Evolutionary conservation across 2,888 invertebrate genomes (phyloP).

Genomic region (Tupiocoris notatus): DNA sequence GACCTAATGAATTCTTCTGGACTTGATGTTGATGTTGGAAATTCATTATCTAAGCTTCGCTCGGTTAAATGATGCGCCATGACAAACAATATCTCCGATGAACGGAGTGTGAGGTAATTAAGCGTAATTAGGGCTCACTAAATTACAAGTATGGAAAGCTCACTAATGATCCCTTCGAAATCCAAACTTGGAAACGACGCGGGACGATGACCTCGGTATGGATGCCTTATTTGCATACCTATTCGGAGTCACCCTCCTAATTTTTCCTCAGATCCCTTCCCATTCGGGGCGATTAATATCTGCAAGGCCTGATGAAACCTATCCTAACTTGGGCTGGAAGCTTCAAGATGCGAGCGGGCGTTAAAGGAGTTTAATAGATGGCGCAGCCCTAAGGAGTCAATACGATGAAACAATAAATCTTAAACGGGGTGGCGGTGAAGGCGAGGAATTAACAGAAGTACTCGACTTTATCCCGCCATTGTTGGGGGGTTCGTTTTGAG

Average conservation of each 20-base stretch:
- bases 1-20: no score
- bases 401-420: conserved; percentile 39
- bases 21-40: no score
- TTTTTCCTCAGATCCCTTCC: conserved; percentile 14
- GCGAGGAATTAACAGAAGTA: conserved; percentile 38
- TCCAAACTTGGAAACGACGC: neutral
- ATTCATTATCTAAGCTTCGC: no score
- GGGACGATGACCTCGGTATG: neutral
- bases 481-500: conserved; percentile 3
- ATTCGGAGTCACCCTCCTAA: neutral
- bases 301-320: conserved; percentile 20
- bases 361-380: conserved; percentile 41
- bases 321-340: neutral
- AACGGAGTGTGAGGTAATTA: no score
- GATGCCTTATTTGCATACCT: conserved; percentile 23
- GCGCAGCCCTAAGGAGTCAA: conserved; percentile 35
- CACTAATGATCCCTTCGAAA: neutral
- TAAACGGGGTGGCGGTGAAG: conserved; percentile 36
- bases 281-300: conserved; percentile 27
- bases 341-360: conserved; percentile 12
- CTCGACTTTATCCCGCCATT: neutral
- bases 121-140: no score
- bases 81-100: no score
- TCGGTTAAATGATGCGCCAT: no score
- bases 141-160: no score